Evolutionary conservation across 2,888 invertebrate species (phyloP).

Genomic region (Punctoribates punctum): DNA sequence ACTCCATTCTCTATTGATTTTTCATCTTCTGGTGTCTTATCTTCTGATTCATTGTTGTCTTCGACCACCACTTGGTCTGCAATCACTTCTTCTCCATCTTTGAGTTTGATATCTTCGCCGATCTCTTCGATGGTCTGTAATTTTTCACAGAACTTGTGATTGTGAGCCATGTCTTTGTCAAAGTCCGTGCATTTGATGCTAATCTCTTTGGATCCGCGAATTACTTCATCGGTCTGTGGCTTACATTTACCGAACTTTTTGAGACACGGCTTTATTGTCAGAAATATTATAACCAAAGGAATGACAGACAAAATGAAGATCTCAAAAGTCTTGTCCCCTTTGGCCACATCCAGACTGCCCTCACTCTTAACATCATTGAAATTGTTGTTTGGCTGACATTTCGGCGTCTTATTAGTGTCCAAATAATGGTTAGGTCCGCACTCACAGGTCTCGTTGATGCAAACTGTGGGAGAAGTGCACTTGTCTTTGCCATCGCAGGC

Average conservation of each 20-base stretch:
- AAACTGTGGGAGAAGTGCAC: slow-evolving; percentile 8
- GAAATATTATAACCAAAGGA: slow-evolving; percentile 12
- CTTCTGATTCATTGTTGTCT: neutral
- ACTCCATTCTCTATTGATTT: slow-evolving; percentile 7
- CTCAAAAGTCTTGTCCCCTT: slow-evolving; percentile 29
- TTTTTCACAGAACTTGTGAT: slow-evolving; percentile 37
- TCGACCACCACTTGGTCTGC: neutral
- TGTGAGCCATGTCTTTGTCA: neutral
- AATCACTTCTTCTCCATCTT: neutral
- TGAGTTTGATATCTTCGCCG: slow-evolving; percentile 17
- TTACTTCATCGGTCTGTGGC: slow-evolving; percentile 31
- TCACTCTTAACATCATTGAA: slow-evolving; percentile 28
- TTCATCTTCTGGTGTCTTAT: neutral
- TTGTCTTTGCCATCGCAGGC: neutral
- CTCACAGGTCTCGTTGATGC: slow-evolving; percentile 26
- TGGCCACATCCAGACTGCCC: slow-evolving; percentile 1
- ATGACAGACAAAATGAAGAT: slow-evolving; percentile 24
- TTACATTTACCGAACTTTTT: slow-evolving; percentile 32
- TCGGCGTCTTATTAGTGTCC: slow-evolving; percentile 13
- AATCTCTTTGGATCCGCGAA: slow-evolving; percentile 31
- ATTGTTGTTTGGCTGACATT: slow-evolving; percentile 36
- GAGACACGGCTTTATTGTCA: slow-evolving; percentile 12
- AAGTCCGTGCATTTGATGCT: slow-evolving; percentile 23
- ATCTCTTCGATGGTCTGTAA: slow-evolving; percentile 42
- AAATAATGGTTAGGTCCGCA: slow-evolving; percentile 24